phyloP scores from a whole-genome alignment of 2,797 vertebrate genomes.

The Spinus olivaceus region DNA sequence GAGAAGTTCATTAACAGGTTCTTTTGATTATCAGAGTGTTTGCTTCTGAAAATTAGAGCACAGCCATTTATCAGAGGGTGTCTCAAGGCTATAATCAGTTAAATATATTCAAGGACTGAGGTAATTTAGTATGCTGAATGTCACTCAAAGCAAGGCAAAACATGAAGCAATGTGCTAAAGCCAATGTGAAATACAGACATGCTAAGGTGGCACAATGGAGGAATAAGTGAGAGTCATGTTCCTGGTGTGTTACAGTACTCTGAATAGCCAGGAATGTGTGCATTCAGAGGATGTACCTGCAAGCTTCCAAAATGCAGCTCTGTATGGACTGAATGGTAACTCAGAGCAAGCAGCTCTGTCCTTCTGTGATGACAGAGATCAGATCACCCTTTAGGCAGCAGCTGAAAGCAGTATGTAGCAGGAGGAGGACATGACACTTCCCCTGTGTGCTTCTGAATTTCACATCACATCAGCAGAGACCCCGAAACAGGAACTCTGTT shows the following conservation, averaged over 20 bases:
- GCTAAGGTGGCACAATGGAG: background rate
- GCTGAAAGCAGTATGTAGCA: background rate
- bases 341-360: background rate
- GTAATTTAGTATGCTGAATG: constrained; percentile 38
- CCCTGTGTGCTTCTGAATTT: background rate
- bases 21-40: constrained; percentile 64
- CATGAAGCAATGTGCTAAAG: constrained; percentile 13
- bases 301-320: background rate
- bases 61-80: constrained; percentile 39
- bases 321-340: background rate
- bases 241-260: background rate
- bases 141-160: constrained; percentile 59
- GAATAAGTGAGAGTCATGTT: background rate
- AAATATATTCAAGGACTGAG: constrained; percentile 54
- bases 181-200: constrained; percentile 23
- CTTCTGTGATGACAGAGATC: background rate
- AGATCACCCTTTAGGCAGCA: background rate
- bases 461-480: background rate
- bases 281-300: background rate
- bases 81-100: constrained; percentile 66
- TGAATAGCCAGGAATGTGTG: background rate
- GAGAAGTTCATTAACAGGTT: constrained; percentile 50
- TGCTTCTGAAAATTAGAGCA: constrained; percentile 65
- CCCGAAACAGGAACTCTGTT: background rate
- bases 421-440: background rate